These are phyloP conservation scores for Aratinga solstitialis DNA, from an alignment of 2,797 vertebrate species.

Conservation along the genomic window DNA sequence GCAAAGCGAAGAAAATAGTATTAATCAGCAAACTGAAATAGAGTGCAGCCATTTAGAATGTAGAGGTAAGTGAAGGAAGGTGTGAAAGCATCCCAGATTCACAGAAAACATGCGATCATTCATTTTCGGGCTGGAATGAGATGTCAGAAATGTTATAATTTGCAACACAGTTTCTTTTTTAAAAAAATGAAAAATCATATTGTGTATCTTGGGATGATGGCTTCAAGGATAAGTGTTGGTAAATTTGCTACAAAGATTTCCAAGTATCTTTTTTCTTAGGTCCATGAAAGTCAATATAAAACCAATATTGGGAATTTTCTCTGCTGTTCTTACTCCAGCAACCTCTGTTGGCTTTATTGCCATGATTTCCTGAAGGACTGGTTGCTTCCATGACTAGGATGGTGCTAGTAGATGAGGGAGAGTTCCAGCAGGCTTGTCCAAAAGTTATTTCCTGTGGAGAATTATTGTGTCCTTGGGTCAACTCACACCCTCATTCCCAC, in stretches of 20 bases:
- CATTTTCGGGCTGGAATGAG: background rate
- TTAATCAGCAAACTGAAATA: conserved; percentile 1
- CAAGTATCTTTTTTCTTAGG: background rate
- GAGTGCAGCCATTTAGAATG: background rate
- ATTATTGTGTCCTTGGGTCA: background rate
- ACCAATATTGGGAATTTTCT: background rate
- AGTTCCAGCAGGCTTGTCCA: background rate
- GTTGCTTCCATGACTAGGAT: background rate
- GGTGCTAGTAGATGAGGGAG: background rate
- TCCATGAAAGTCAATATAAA: background rate
- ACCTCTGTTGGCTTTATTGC: background rate
- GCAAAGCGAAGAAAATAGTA: background rate
- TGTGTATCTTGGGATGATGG: background rate
- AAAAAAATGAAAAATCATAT: background rate
- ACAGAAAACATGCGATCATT: background rate
- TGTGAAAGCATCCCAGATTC: background rate
- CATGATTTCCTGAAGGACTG: background rate
- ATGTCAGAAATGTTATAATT: background rate
- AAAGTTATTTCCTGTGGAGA: background rate
- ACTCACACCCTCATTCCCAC: background rate
- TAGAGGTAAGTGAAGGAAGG: background rate
- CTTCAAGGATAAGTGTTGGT: background rate
- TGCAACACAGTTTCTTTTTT: background rate
- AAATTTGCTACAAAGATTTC: background rate
- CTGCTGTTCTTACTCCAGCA: background rate